phyloP scores from a whole-genome alignment of 2,888 invertebrate genomes.

The Meteorus colon region DNA sequence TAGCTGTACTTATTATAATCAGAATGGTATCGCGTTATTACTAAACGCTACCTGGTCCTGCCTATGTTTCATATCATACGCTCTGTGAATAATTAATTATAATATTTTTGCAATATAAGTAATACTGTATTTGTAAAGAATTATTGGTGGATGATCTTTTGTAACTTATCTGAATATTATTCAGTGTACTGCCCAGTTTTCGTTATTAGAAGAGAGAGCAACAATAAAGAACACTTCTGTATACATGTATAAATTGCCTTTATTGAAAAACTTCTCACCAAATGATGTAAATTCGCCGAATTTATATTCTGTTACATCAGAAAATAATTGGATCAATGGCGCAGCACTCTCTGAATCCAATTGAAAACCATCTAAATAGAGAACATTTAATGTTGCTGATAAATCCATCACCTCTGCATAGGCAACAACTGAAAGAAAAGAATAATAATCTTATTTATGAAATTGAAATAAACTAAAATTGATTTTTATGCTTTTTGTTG shows the following conservation, averaged over 20 bases:
- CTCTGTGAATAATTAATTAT: too few species aligned
- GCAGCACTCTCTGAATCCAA: slow-evolving; percentile 64
- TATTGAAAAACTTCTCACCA: slow-evolving; percentile 59
- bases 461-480: slow-evolving; percentile 6
- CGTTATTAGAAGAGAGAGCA: slow-evolving; percentile 30
- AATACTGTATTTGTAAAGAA: too few species aligned
- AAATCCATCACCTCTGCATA: slow-evolving; percentile 63
- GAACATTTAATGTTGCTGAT: slow-evolving; percentile 62
- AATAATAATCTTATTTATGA: slow-evolving; percentile 42
- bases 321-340: slow-evolving; percentile 62
- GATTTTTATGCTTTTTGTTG: not conserved
- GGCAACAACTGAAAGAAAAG: slow-evolving; percentile 62
- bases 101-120: too few species aligned
- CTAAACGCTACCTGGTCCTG: too few species aligned
- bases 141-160: not conserved
- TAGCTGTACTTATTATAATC: too few species aligned
- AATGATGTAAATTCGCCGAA: slow-evolving; percentile 51
- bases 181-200: slow-evolving; percentile 41
- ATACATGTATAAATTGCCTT: slow-evolving; percentile 69
- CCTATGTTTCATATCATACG: too few species aligned
- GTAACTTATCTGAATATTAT: not conserved
- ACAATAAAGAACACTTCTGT: slow-evolving; percentile 32
- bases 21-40: too few species aligned
- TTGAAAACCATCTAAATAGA: slow-evolving; percentile 65
- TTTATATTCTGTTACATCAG: slow-evolving; percentile 51